phyloP scores from a whole-genome alignment of 2,888 invertebrate species.

The Oxytorus armatus region DNA sequence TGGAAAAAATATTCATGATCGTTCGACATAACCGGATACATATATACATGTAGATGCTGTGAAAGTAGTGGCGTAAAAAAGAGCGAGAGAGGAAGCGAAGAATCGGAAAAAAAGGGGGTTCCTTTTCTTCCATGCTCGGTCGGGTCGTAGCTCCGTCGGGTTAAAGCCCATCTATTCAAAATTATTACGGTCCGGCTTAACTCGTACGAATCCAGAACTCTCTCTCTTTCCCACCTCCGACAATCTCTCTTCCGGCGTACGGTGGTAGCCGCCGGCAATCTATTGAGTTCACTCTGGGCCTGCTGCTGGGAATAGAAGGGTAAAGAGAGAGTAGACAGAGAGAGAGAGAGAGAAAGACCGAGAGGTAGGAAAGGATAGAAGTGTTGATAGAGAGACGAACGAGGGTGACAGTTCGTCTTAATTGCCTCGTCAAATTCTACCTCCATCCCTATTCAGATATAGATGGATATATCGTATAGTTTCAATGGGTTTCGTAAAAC shows the following conservation, averaged over 20 bases:
- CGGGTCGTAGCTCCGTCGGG: slow-evolving; percentile 61
- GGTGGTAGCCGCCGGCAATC: slow-evolving; percentile 46
- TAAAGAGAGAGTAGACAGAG: slow-evolving; percentile 26
- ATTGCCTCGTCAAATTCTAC: slow-evolving; percentile 72
- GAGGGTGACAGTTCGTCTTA: slow-evolving; percentile 72
- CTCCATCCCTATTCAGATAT: slow-evolving; percentile 12
- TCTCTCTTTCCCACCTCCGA: slow-evolving; percentile 28
- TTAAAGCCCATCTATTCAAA: slow-evolving; percentile 74
- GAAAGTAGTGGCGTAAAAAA: slow-evolving; percentile 6
- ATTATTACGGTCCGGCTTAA: slow-evolving; percentile 75
- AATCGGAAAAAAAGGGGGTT: slow-evolving; percentile 44
- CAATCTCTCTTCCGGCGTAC: slow-evolving; percentile 43
- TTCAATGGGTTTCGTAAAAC: slow-evolving; percentile 34
- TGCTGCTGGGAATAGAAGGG: slow-evolving; percentile 32
- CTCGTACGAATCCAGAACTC: slow-evolving; percentile 63
- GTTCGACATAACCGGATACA: neutral
- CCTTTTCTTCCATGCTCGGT: slow-evolving; percentile 48
- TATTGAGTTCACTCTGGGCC: slow-evolving; percentile 43
- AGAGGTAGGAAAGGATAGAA: slow-evolving; percentile 30
- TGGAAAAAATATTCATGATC: slow-evolving; percentile 7
- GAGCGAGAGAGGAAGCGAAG: slow-evolving; percentile 45
- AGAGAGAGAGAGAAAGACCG: slow-evolving; percentile 2
- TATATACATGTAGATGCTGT: neutral
- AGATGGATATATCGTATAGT: slow-evolving; percentile 4
- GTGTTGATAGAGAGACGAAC: slow-evolving; percentile 59